Conservation (phyloP, 1,140 invertebrate genomes). For the Euglossa dilemma region DNA sequence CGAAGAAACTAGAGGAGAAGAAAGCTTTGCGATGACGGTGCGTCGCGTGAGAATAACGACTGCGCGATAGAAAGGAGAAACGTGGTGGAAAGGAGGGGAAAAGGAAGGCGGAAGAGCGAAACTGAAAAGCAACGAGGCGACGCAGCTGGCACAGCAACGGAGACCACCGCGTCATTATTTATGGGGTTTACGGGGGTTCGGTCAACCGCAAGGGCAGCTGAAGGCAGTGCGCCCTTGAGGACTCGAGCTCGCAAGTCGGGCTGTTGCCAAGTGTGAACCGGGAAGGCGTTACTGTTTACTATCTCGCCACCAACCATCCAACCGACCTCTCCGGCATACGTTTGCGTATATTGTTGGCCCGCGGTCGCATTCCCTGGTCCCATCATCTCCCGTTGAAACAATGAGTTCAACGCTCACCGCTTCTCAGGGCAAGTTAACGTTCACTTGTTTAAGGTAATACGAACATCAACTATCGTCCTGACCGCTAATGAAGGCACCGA, state of each 20-base stretch:
- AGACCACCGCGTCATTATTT: slow-evolving; percentile 65
- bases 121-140: slow-evolving; percentile 48
- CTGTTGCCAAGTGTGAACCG: slow-evolving; percentile 67
- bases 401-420: slow-evolving; percentile 43
- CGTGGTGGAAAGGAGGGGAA: slow-evolving; percentile 7
- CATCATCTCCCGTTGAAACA: slow-evolving; percentile 62
- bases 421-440: slow-evolving; percentile 54
- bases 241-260: slow-evolving; percentile 48
- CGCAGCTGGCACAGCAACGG: slow-evolving; percentile 60
- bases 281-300: slow-evolving; percentile 67
- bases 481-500: slow-evolving; percentile 40
- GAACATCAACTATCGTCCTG: slow-evolving; percentile 38
- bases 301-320: slow-evolving; percentile 61
- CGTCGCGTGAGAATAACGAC: neutral
- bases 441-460: slow-evolving; percentile 57
- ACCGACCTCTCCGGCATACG: slow-evolving; percentile 58
- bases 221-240: slow-evolving; percentile 59
- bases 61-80: neutral
- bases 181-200: slow-evolving; percentile 68
- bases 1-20: neutral
- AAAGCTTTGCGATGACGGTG: neutral
- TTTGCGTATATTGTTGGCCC: slow-evolving; percentile 67
- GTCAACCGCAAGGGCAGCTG: slow-evolving; percentile 66
- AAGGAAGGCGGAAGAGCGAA: slow-evolving; percentile 55
- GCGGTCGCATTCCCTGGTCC: slow-evolving; percentile 64